These are phyloP conservation scores for Halocynthia roretzi DNA, from an alignment of 23 tunicate species.

Conservation along the genomic window DNA sequence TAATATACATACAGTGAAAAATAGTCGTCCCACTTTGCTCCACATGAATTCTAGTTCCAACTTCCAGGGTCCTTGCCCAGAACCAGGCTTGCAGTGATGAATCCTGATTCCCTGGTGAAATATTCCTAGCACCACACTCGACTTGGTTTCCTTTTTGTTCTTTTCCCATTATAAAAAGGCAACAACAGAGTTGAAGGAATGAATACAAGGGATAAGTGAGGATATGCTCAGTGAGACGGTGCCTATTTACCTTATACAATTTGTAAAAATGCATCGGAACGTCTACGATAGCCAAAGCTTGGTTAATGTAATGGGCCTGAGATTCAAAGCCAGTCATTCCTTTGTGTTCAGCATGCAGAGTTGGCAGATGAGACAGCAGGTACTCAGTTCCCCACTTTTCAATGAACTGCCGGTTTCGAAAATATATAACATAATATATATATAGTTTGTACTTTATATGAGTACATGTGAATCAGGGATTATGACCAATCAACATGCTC, in stretches of 20 bases:
- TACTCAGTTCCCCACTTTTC: constrained; percentile 67
- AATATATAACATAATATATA: too few relatives aligned
- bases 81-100: constrained; percentile 44
- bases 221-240: not conserved
- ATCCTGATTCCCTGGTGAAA: constrained; percentile 81
- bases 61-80: constrained; percentile 40
- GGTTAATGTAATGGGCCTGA: constrained; percentile 70
- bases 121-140: constrained; percentile 64
- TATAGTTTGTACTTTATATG: too few relatives aligned
- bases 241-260: constrained; percentile 59
- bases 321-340: constrained; percentile 37
- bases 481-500: too few relatives aligned
- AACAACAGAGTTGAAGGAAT: not conserved
- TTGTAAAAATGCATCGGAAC: constrained; percentile 87
- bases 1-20: constrained; percentile 73
- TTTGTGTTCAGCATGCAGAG: constrained; percentile 52
- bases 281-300: constrained; percentile 74
- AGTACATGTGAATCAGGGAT: too few relatives aligned
- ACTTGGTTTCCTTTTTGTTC: constrained; percentile 65
- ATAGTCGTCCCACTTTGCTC: constrained; percentile 90
- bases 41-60: constrained; percentile 83
- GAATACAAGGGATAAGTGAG: not conserved
- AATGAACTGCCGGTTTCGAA: constrained; percentile 33
- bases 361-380: constrained; percentile 70
- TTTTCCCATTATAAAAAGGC: constrained; percentile 23